Evolutionary conservation across 2,888 invertebrate species (phyloP), one percentile per base, ranked within the genome.

Genomic region (Acleris cristana): DNA sequence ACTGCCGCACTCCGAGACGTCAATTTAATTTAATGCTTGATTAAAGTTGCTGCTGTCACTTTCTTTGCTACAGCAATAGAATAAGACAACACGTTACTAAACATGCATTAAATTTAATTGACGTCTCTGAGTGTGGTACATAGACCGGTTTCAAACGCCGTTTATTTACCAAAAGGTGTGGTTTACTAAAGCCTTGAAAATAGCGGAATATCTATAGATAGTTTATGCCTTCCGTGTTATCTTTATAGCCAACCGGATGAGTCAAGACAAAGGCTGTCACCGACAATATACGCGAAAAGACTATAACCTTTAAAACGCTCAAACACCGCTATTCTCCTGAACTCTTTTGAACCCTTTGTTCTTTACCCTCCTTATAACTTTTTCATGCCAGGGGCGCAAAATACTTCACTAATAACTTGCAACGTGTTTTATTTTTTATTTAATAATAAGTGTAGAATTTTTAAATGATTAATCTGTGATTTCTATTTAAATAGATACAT

Each of bases 211-310:
- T 14, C 1, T 40, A 14, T 4, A 3, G 12, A 3, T 40, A 12
- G 40, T 40, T 10, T 54, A 44, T 45, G 56, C 12, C 4, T n/a
- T 7, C 8, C 0, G n/a, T 8, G n/a, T n/a, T 54, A 12, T 6
- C 23, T 14, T 53, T 23, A 21, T 21, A 12, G 7, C 23, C 16
- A 2, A 26, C 57, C 44, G 64, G 26, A 23, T 52, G 44, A 44
- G 44, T 45, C 12, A 19, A 44, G 52, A 58, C 64, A 64, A 64
- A 64, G 64, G 26, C 64, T 64, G 64, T 64, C 64, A 58, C 57
- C 57, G 51, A 57, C 57, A 64, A 57, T 52, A 51, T 51, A 45
- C 16, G 45, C 40, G 64, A 52, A 18, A 49, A 34, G 12, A 12
- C 34, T 10, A 34, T 34, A 8, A 53, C 53, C 53, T 45, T 34